Conservation (phyloP, 1,140 invertebrate genomes). For the Drosophila sturtevanti region DNA sequence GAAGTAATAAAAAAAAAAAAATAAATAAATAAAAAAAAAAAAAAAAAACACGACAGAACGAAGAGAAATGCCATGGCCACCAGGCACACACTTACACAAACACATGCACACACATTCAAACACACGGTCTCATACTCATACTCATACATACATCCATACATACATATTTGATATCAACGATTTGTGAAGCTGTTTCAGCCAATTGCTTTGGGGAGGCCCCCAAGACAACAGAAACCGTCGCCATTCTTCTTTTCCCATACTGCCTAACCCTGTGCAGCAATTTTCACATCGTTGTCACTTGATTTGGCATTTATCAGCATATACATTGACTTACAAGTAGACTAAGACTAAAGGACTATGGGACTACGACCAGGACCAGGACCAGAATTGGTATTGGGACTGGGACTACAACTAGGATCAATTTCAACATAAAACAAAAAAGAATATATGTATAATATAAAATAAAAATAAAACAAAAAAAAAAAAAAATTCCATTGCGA, state of each 20-base stretch:
- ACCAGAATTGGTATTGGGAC: neutral
- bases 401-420: neutral
- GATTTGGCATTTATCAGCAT: conserved; percentile 79
- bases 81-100: conserved; percentile 46
- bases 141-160: conserved; percentile 23
- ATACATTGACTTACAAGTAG: conserved; percentile 31
- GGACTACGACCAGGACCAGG: neutral
- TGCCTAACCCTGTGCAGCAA: conserved; percentile 29
- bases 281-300: conserved; percentile 73
- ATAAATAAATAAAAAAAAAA: conserved; percentile 43
- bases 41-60: conserved; percentile 8
- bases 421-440: neutral
- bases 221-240: conserved; percentile 18
- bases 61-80: conserved; percentile 41
- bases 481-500: conserved; percentile 10
- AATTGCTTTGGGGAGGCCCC: conserved; percentile 51
- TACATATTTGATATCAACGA: conserved; percentile 61
- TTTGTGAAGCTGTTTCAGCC: conserved; percentile 62
- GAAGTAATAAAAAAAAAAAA: conserved; percentile 21
- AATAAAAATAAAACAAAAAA: too few relatives aligned
- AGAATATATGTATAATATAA: too few relatives aligned
- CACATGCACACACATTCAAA: neutral
- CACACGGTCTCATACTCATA: conserved; percentile 22
- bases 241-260: neutral
- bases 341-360: neutral